Conservation (phyloP, 2,888 invertebrate species). For the Minunthozetes semirufus region DNA sequence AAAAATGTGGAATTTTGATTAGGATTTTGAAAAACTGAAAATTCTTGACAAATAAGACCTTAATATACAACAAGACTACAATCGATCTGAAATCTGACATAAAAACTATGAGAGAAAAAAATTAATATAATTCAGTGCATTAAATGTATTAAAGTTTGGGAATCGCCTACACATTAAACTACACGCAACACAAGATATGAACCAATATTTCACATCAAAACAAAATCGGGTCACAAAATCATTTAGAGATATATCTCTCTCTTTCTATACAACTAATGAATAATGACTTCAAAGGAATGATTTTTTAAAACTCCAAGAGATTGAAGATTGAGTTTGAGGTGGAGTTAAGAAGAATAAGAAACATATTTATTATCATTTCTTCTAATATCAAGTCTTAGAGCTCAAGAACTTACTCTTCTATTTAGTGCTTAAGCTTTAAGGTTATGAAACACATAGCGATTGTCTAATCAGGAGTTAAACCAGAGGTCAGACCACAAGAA, state of each 20-base stretch:
- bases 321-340: background rate
- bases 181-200: background rate
- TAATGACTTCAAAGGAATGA: background rate
- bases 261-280: background rate
- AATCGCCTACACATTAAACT: constrained; percentile 10
- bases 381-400: background rate
- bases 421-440: background rate
- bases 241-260: constrained; percentile 1
- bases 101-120: background rate
- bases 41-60: too few relatives aligned
- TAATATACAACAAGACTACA: too few relatives aligned
- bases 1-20: too few relatives aligned
- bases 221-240: constrained; percentile 16
- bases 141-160: background rate
- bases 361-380: background rate
- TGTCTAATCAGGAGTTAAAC: constrained; percentile 13
- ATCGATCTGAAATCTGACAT: background rate
- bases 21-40: too few relatives aligned
- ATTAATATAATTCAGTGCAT: background rate
- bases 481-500: background rate
- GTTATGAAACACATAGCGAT: background rate
- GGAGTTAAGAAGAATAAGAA: background rate
- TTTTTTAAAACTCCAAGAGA: background rate
- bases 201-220: constrained; percentile 4
- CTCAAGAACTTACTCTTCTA: background rate